phyloP scores from a whole-genome alignment of 2,888 invertebrate genomes.

The Junonia oenone region DNA sequence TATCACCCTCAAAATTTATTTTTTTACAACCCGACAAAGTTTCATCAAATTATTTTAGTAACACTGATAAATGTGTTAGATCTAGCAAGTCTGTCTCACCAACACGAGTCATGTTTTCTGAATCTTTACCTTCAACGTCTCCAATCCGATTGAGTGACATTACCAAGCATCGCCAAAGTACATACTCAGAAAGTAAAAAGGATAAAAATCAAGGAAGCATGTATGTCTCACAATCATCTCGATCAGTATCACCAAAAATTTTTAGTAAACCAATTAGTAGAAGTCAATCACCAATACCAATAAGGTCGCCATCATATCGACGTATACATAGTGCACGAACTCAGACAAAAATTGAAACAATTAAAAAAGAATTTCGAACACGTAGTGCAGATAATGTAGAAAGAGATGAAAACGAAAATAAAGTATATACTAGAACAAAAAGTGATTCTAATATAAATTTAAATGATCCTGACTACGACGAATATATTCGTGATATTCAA shows the following conservation, averaged over 20 bases:
- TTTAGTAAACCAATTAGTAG: conserved; percentile 43
- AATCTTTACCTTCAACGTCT: conserved; percentile 61
- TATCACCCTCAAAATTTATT: conserved; percentile 52
- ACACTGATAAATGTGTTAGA: conserved; percentile 37
- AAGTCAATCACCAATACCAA: conserved; percentile 78
- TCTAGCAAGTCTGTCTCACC: conserved; percentile 46
- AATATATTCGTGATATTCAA: conserved; percentile 83
- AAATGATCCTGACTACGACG: conserved; percentile 82
- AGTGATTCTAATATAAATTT: conserved; percentile 57
- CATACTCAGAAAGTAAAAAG: conserved; percentile 33
- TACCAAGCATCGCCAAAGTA: neutral
- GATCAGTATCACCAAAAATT: conserved; percentile 63
- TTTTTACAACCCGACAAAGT: conserved; percentile 60
- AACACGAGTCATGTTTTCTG: conserved; percentile 54
- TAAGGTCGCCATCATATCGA: conserved; percentile 83
- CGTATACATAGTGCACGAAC: conserved; percentile 78
- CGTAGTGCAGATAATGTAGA: conserved; percentile 82
- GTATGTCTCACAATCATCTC: conserved; percentile 63
- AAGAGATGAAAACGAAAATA: conserved; percentile 52
- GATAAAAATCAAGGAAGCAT: conserved; percentile 48
- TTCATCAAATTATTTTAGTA: conserved; percentile 45
- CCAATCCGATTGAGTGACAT: conserved; percentile 33
- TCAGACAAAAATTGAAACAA: conserved; percentile 54
- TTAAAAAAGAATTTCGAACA: conserved; percentile 75
- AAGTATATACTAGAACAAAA: conserved; percentile 44